phyloP scores from a whole-genome alignment of 2,888 invertebrate genomes.

The Cheilosia soror region DNA sequence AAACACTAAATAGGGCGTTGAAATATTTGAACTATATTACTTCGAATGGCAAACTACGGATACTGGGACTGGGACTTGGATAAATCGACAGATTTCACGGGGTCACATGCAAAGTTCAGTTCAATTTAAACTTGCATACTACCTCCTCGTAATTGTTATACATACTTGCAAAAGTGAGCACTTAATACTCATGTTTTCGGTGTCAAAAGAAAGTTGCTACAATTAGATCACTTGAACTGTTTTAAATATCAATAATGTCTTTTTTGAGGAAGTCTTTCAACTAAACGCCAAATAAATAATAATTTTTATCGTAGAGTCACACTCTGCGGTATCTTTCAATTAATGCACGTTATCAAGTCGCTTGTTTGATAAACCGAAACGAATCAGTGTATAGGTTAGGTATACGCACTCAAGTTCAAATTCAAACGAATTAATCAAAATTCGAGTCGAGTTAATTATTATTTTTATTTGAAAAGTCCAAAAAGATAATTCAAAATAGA shows the following conservation, averaged over 20 bases:
- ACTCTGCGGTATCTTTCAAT: slow-evolving; percentile 15
- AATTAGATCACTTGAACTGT: not conserved
- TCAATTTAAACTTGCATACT: slow-evolving; percentile 14
- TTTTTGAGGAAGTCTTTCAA: not conserved
- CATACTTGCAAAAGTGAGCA: slow-evolving; percentile 66
- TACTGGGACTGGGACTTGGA: too few species aligned
- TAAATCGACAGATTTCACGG: not conserved
- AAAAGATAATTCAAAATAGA: slow-evolving; percentile 7
- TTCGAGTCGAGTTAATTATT: slow-evolving; percentile 24
- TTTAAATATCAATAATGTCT: not conserved
- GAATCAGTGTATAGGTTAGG: not conserved
- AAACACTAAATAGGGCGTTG: too few species aligned
- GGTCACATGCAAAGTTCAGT: slow-evolving; percentile 14
- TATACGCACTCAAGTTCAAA: not conserved
- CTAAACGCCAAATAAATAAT: not conserved
- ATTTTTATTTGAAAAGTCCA: slow-evolving; percentile 17
- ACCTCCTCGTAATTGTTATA: slow-evolving; percentile 4
- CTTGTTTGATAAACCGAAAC: slow-evolving; percentile 34
- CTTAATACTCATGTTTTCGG: slow-evolving; percentile 51
- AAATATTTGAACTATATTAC: too few species aligned
- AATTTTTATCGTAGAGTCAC: slow-evolving; percentile 21
- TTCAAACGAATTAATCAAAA: slow-evolving; percentile 27
- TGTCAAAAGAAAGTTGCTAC: slow-evolving; percentile 16
- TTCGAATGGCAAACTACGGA: too few species aligned
- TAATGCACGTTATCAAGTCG: slow-evolving; percentile 28